Base-by-base conservation (phyloP, 2,888 invertebrate genomes). In the Fragum sueziense region DNA sequence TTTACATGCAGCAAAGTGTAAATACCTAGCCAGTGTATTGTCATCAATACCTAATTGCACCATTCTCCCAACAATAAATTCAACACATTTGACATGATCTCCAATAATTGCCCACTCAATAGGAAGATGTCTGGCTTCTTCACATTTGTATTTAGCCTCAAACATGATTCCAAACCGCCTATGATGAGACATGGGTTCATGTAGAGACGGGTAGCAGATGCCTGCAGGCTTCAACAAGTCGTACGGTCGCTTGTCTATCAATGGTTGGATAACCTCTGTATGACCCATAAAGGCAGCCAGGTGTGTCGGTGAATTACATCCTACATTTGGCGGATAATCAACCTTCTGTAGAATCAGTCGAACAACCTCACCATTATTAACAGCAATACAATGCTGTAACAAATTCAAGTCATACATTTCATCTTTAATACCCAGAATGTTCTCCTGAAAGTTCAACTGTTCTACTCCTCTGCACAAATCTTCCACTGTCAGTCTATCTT, bases 181-280 rank as follows among this genome's bases (percentile, higher is more conserved):
- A 37, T 86, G 73, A 59, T 79, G 81, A 29, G 73, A 62, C 25
- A 88, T 73, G 0, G 90, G 89, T 27, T 86, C 95, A 90, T 96
- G 96, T 6, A 95, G 94, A 11, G 96, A 95, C 0, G 96, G 96
- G 94, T 95, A 96, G 90, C 96, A 96, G 95, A 96, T 95, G 27
- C 96, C 94, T 0, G 96, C 95, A 22, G 70, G 57, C 90, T 96
- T 96, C 0, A 95, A 95, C 91, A 96, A 96, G 22, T 95, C 95
- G 83, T 95, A 94, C 7, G 96, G 96, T 29, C 96, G 96, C 92
- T 96, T 95, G 87, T 95, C 95, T 70, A 96, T 90, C 47, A 96
- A 91, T 54, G 96, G 89, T 90, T 96, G 95, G 20, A 96, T 95
- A 88, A 96, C 95, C 85, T 96, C 95, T 88, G 95, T 95, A 89